Percentiles rank a stretch among this genome's conserved stretches.
Conservation (phyloP, 2,797 vertebrate genomes). For the Myotis vivesi region DNA sequence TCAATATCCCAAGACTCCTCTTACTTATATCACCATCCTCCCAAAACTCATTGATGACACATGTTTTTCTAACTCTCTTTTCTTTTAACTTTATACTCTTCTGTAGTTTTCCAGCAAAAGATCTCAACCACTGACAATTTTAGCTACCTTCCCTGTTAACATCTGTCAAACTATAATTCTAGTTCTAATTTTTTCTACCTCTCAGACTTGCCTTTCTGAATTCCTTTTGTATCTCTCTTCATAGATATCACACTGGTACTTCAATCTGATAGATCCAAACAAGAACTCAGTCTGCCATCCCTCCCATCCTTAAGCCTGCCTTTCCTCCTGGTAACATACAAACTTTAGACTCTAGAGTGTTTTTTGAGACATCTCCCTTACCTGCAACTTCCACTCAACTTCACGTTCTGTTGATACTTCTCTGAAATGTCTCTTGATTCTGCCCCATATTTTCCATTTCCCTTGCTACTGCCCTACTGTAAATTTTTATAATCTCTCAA, state of each 20-base stretch:
- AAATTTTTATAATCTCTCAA: background rate
- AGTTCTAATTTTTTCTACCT: background rate
- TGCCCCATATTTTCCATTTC: background rate
- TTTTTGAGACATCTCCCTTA: background rate
- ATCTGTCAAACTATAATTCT: background rate
- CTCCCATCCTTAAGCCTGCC: background rate
- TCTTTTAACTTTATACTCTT: background rate
- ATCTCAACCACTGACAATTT: background rate
- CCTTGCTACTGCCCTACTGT: background rate
- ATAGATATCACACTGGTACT: background rate
- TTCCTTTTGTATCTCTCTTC: background rate
- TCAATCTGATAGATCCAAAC: background rate
- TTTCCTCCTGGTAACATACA: background rate
- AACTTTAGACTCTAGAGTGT: background rate
- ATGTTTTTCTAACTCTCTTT: background rate
- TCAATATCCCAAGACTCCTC: background rate
- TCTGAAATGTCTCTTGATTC: background rate
- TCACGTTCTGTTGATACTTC: background rate
- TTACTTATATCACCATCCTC: background rate
- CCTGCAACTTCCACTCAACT: background rate
- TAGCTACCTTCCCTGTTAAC: background rate
- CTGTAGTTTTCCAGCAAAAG: background rate
- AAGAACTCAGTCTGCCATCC: background rate
- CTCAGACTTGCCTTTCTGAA: background rate
- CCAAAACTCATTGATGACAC: background rate